Percentiles rank a stretch among this genome's conserved stretches.
These are phyloP conservation scores for Labeo calbasu DNA, from an alignment of 2,797 vertebrate genomes.

Conservation along the genomic window DNA sequence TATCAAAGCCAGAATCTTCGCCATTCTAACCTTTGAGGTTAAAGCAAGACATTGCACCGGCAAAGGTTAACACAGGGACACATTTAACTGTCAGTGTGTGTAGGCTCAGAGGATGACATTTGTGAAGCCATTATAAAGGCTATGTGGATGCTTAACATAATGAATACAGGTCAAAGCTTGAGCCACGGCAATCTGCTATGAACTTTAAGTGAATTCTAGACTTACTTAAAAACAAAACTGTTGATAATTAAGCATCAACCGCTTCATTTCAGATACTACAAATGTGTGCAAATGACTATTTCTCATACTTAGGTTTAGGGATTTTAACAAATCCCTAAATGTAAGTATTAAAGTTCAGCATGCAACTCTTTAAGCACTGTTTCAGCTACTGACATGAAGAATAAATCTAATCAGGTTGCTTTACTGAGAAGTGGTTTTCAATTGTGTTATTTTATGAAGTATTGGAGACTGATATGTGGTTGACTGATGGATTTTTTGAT, in stretches of 20 bases:
- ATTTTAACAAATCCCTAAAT: not conserved
- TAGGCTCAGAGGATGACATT: conserved; percentile 2
- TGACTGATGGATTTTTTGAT: not conserved
- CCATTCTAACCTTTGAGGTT: conserved; percentile 37
- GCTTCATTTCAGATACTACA: not conserved
- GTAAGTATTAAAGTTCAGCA: not conserved
- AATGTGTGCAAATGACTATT: not conserved
- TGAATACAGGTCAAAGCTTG: conserved; percentile 18
- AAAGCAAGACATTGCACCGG: not conserved
- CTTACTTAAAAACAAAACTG: not conserved
- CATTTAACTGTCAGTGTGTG: conserved; percentile 16
- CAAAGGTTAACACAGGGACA: conserved; percentile 16
- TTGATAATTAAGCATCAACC: not conserved
- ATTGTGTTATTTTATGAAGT: not conserved
- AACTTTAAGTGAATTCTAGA: conserved; percentile 3
- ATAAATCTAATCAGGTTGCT: not conserved
- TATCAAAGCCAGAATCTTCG: conserved; percentile 22
- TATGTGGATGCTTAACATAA: conserved; percentile 16
- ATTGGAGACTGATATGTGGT: not conserved
- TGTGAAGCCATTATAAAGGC: conserved; percentile 21
- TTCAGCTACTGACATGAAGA: not conserved
- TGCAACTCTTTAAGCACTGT: not conserved
- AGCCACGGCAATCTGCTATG: not conserved
- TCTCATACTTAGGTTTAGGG: not conserved
- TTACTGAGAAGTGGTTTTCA: not conserved